phyloP scores from a whole-genome alignment of 2,113 vertebrate species.

The Dinomys branickii region DNA sequence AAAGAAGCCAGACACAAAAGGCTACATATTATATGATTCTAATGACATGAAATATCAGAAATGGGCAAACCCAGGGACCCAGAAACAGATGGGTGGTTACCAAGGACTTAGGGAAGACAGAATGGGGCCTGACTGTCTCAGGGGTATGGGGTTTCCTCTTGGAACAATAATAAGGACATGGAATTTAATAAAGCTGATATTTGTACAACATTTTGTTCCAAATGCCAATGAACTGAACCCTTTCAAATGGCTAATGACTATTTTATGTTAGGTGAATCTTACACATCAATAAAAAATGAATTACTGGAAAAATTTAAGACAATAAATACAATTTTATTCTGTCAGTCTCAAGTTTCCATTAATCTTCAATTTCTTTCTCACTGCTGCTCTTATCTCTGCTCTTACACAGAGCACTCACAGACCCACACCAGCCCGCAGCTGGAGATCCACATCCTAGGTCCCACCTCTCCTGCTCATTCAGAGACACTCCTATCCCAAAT shows the following conservation, averaged over 20 bases:
- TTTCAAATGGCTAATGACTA: neutral
- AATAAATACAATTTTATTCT: neutral
- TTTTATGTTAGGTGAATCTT: neutral
- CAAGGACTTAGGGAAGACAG: neutral
- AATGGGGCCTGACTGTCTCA: neutral
- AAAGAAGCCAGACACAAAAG: neutral
- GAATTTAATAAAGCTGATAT: neutral
- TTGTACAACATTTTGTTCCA: neutral
- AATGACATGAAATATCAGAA: neutral
- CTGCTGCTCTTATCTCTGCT: neutral
- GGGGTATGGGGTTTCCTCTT: neutral
- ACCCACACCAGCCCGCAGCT: neutral
- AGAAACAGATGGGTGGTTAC: neutral
- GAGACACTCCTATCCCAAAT: neutral
- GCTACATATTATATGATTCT: neutral
- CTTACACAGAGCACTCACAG: neutral
- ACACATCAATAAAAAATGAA: neutral
- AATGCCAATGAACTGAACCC: neutral
- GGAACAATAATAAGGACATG: neutral
- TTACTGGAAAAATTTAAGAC: slow-evolving; percentile 7
- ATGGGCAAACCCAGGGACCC: neutral
- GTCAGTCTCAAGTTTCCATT: neutral
- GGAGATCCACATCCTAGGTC: neutral
- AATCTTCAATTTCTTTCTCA: neutral
- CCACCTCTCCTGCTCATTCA: neutral